Evolutionary conservation across 2,797 vertebrate species (phyloP), one percentile per base, ranked within the genome.

Genomic region (Protonibea diacanthus): DNA sequence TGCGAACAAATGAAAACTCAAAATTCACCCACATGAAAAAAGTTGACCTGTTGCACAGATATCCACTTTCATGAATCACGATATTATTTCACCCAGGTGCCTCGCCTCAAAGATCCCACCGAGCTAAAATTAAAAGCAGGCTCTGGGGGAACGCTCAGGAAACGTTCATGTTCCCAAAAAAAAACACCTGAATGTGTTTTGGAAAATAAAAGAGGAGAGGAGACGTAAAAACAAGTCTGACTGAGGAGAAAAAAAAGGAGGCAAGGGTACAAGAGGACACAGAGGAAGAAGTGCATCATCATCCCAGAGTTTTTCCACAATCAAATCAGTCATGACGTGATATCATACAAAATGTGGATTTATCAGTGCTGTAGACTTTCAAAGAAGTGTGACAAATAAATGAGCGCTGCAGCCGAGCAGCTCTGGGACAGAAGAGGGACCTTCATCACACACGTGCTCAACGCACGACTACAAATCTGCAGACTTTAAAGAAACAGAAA

Each of bases 91-190:
- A n/a, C 71, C 38, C 55, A 63, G 47, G n/a, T 48, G 8, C 42
- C 9, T 38, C 6, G 17, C 38, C 47, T 73, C 13, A 71, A 42
- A 71, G 2, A 38, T 71, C 45, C 15, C 56, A 42, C 25, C 0
- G 11, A 59, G 49, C 38, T 52, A 0, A 83, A 72, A 84, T 78
- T 17, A 74, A 86, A 74, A 73, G 5, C 72, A 82, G 42, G 56
- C 63, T n/a, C 55, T 29, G 18, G 52, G 17, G 44, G 62, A 59
- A 57, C 14, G 55, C 42, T 70, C 17, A 49, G 3, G 2, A 55
- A 58, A 60, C 23, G 2, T 2, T 40, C 1, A 2, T 59, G 65
- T 42, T 51, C 44, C 47, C 33, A 38, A 38, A 56, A 18, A 52
- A 21, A 73, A 84, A 71, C 21, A 81, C 33, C 18, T 25, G n/a